Base-by-base conservation (phyloP, 2,113 vertebrate species). In the Gymnobelideus leadbeateri region DNA sequence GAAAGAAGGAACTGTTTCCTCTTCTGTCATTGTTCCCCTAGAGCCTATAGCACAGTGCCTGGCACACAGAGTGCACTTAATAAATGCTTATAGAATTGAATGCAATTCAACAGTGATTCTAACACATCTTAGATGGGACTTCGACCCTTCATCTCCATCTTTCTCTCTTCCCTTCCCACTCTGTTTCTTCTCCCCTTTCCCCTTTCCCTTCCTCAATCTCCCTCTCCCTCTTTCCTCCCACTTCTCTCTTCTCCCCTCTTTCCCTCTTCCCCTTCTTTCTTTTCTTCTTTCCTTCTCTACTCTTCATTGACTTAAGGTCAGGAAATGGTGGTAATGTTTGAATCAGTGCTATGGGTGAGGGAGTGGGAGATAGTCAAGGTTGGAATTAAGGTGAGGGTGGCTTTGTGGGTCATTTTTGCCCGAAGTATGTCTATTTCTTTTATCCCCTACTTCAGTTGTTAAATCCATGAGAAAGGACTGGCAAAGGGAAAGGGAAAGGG, bases 101-200 rank as follows among this genome's bases (percentile, higher is more conserved):
- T 84, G 19, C 1, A 43, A 84, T 43, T 23, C n/a, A 84, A 84
- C 43, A 84, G 4, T 43, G 16, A 47, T 49, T 90, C 21, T 37
- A 46, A 91, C 54, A 25, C 47, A 68, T 43, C 57, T 25, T 12
- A 9, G 26, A 31, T 6, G 16, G 25, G 3, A 11, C 0, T 0
- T 46, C 12, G 53, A 89, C 31, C 90, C 2, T 0, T 26, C 49
- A 6, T 53, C 46, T 31, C 94, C 68, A 92, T 91, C 51, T 46
- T 14, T 10, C 0, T 95, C 1, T 0, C 89, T 4, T 19, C 28
- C 37, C 91, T 91, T 84, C 3, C 31, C 21, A 51, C 52, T 90
- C 84, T 93, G 7, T 3, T 1, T 21, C 25, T 1, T 25, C 14
- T n/a, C n/a, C n/a, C 84, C 57, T 92, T 19, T 3, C 89, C 14